These are phyloP conservation scores for Rhynchonycteris naso DNA, from an alignment of 2,797 vertebrate species.

Conservation along the genomic window DNA sequence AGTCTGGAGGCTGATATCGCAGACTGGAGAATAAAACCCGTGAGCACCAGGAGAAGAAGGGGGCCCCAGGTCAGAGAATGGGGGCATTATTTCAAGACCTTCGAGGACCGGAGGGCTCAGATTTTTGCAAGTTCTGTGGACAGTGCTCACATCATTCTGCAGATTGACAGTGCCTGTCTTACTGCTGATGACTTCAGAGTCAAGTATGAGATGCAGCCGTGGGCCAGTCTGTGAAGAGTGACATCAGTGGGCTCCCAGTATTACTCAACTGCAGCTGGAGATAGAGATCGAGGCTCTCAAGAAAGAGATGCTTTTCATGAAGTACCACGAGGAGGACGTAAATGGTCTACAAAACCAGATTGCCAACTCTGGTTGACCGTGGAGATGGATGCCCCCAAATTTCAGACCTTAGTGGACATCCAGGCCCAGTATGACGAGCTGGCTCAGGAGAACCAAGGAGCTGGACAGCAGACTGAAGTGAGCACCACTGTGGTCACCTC, in stretches of 20 bases:
- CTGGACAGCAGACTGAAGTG: background rate
- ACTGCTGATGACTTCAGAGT: slow-evolving; percentile 96
- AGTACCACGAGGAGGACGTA: slow-evolving; percentile 89
- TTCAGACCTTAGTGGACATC: background rate
- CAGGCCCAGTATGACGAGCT: background rate
- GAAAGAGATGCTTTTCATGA: slow-evolving; percentile 95
- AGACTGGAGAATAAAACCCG: background rate
- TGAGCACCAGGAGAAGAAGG: background rate
- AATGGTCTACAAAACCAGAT: background rate
- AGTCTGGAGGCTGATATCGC: background rate
- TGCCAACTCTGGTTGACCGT: background rate
- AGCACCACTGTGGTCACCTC: background rate
- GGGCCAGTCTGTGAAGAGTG: slow-evolving; percentile 93
- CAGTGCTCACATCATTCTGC: slow-evolving; percentile 92
- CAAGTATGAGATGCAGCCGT: slow-evolving; percentile 95
- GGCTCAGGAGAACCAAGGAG: background rate
- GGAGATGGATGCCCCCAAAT: background rate
- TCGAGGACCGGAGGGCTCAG: slow-evolving; percentile 92
- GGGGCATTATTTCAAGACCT: slow-evolving; percentile 89
- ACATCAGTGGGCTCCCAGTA: slow-evolving; percentile 93
- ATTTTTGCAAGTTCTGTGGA: slow-evolving; percentile 91
- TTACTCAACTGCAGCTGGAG: slow-evolving; percentile 94
- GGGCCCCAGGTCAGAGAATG: slow-evolving; percentile 85
- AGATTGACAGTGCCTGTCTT: slow-evolving; percentile 95
- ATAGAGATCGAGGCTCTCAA: slow-evolving; percentile 94